Conservation (phyloP, 2,797 vertebrate species). For the Eulemur albifrons region DNA sequence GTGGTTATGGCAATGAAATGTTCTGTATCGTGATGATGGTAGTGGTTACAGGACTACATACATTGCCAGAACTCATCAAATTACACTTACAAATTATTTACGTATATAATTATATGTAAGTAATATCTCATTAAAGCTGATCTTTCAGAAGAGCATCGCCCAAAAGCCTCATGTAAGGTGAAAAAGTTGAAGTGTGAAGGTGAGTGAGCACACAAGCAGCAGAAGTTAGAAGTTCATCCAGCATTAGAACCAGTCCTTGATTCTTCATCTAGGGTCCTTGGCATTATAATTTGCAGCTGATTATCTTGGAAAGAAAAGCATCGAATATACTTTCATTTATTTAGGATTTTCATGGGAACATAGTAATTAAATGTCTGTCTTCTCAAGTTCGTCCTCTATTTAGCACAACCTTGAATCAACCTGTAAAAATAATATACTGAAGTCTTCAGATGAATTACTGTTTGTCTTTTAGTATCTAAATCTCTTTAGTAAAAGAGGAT, state of each 20-base stretch:
- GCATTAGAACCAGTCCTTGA: background rate
- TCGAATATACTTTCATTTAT: background rate
- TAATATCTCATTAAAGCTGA: background rate
- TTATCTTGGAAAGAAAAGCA: background rate
- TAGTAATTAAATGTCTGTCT: background rate
- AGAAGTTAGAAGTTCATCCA: background rate
- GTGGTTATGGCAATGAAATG: background rate
- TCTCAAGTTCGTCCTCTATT: constrained; percentile 32
- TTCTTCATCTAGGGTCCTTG: background rate
- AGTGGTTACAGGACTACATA: background rate
- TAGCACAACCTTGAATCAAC: background rate
- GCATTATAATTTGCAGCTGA: background rate
- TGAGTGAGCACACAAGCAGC: background rate
- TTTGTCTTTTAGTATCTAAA: background rate
- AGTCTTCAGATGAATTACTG: background rate
- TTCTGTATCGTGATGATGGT: background rate
- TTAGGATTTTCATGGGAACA: background rate
- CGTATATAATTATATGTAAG: background rate
- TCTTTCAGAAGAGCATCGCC: background rate
- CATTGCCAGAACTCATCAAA: constrained; percentile 2
- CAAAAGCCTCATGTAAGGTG: background rate
- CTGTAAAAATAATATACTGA: background rate
- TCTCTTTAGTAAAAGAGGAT: background rate
- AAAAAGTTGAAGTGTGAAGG: background rate
- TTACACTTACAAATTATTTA: background rate